Percentiles rank a stretch among this genome's conserved stretches.
phyloP scores from a whole-genome alignment of 2,888 invertebrate species.

The Lepidochitona cinerea region DNA sequence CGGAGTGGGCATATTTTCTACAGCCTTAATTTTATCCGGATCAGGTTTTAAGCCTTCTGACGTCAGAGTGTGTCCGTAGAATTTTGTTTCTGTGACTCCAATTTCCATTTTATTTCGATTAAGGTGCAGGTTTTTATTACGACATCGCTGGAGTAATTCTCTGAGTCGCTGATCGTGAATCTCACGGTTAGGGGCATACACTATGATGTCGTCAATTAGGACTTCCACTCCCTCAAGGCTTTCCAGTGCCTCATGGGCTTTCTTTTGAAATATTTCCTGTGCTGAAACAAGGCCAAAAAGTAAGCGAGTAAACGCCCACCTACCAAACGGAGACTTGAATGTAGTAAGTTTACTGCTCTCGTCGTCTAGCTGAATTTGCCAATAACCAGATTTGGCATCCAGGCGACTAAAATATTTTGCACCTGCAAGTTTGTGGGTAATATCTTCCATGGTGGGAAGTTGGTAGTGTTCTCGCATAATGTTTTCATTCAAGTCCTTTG shows the following conservation, averaged over 20 bases:
- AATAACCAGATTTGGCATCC: constrained; percentile 9
- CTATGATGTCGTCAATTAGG: constrained; percentile 15
- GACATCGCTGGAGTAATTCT: background rate
- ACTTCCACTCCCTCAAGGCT: constrained; percentile 11
- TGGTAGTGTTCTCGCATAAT: constrained; percentile 9
- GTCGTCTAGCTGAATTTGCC: constrained; percentile 1
- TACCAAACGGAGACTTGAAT: constrained; percentile 18
- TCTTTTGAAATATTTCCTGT: constrained; percentile 21
- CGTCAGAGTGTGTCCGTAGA: background rate
- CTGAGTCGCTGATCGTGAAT: constrained; percentile 10
- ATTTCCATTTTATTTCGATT: background rate
- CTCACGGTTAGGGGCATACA: constrained; percentile 3
- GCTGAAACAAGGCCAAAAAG: constrained; percentile 24
- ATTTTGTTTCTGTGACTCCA: background rate
- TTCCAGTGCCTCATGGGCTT: background rate
- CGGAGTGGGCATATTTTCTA: background rate
- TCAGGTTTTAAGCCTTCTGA: too few species aligned
- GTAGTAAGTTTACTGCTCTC: background rate
- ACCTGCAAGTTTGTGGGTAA: constrained; percentile 9
- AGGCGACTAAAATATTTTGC: constrained; percentile 14
- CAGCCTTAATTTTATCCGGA: too few species aligned
- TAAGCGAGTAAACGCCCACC: constrained; percentile 11
- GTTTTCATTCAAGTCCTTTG: constrained; percentile 1
- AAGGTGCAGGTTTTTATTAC: background rate
- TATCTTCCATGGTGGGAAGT: constrained; percentile 22